Evolutionary conservation across 2,888 invertebrate genomes (phyloP).

Genomic region (Azorinus chamasolen): DNA sequence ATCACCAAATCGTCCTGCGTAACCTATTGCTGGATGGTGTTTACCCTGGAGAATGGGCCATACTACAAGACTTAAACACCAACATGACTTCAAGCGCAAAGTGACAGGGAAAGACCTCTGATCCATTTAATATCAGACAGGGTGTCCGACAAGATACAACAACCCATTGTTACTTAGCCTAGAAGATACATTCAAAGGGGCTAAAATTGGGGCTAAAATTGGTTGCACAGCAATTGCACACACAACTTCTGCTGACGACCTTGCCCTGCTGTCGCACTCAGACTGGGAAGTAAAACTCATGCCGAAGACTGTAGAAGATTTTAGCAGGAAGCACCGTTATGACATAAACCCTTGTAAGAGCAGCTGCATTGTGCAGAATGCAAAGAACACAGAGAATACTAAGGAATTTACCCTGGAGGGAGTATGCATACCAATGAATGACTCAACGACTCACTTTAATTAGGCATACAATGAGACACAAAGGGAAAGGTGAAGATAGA

Average conservation of each 20-base stretch:
- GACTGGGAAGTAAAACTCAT: neutral
- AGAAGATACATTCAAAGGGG: constrained; percentile 6
- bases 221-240: too few relatives aligned
- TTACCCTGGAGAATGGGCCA: neutral
- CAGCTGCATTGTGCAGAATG: neutral
- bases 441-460: neutral
- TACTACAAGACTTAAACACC: neutral
- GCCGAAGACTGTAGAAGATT: constrained; percentile 1
- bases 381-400: too few relatives aligned
- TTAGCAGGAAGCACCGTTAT: too few relatives aligned
- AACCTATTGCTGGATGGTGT: constrained; percentile 8
- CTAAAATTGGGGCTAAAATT: too few relatives aligned
- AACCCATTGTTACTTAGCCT: constrained; percentile 14
- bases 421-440: neutral
- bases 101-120: constrained; percentile 1
- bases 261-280: too few relatives aligned
- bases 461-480: neutral
- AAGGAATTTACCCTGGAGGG: too few relatives aligned
- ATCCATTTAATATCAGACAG: constrained; percentile 2
- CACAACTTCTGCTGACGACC: too few relatives aligned
- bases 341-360: constrained; percentile 8
- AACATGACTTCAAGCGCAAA: constrained; percentile 4
- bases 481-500: constrained; percentile 11
- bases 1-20: too few relatives aligned
- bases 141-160: too few relatives aligned